These are phyloP conservation scores for Parambassis ranga DNA, from an alignment of 2,797 vertebrate species.

Conservation along the genomic window DNA sequence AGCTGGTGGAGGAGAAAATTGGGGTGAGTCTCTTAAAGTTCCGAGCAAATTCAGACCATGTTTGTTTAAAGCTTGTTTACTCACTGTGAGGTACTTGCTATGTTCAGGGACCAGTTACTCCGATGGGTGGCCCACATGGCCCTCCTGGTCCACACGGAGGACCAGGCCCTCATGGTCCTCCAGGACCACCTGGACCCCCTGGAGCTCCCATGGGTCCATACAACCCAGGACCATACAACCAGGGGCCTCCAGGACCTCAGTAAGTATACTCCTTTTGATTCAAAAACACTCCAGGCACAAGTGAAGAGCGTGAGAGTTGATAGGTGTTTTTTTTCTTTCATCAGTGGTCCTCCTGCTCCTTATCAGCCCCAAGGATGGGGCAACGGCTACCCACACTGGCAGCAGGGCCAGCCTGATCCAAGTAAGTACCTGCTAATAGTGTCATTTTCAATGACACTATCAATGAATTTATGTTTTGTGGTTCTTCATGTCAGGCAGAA, in stretches of 20 bases:
- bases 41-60: background rate
- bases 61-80: background rate
- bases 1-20: constrained; percentile 98
- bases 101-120: constrained; percentile 92
- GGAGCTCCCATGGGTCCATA: constrained; percentile 96
- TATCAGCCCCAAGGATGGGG: constrained; percentile 99
- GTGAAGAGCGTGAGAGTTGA: background rate
- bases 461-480: no score
- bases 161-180: constrained; percentile 94
- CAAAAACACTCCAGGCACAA: rapidly evolving
- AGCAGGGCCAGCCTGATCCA: constrained; percentile 96
- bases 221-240: constrained; percentile 96
- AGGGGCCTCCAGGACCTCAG: constrained; percentile 97
- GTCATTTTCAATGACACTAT: no score
- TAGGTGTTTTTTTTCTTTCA: background rate
- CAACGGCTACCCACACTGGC: constrained; percentile 98
- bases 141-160: constrained; percentile 96
- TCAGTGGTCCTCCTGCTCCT: constrained; percentile 93
- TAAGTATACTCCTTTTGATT: constrained; percentile 73
- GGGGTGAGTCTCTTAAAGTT: constrained; percentile 81
- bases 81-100: background rate
- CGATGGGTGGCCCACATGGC: constrained; percentile 93
- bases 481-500: no score
- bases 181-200: constrained; percentile 93
- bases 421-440: constrained; percentile 78